These are phyloP conservation scores for Brachionus rubens DNA, from an alignment of 1,140 invertebrate genomes.

Conservation along the genomic window DNA sequence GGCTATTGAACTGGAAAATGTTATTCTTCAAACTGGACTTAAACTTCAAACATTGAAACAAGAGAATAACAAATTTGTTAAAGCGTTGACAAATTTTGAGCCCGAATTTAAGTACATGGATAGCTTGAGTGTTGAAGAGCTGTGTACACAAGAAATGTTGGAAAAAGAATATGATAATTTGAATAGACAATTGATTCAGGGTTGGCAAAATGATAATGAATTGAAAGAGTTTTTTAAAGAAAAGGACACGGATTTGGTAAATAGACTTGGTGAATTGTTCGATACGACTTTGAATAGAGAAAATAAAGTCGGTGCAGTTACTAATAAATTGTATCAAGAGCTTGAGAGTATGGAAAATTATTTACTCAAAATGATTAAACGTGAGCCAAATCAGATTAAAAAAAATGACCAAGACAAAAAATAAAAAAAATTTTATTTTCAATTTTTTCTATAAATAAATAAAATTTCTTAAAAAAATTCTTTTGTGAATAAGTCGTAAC, in stretches of 20 bases:
- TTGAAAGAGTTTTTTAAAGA: constrained; percentile 6
- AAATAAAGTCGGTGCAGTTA: constrained; percentile 9
- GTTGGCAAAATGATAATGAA: constrained; percentile 13
- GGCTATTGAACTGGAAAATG: background rate
- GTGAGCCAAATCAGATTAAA: background rate
- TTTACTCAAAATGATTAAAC: constrained; percentile 5
- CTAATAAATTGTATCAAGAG: constrained; percentile 1
- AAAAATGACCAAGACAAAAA: too few relatives aligned
- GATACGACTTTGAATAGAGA: constrained; percentile 4
- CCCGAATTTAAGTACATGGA: constrained; percentile 13
- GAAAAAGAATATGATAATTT: background rate
- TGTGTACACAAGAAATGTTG: background rate
- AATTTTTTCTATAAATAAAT: too few relatives aligned
- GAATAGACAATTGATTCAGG: background rate
- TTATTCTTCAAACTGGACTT: background rate
- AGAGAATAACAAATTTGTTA: constrained; percentile 13
- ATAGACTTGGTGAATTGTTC: background rate
- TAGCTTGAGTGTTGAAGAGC: background rate
- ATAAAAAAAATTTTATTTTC: too few relatives aligned
- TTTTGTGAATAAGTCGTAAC: too few relatives aligned
- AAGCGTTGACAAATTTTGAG: background rate
- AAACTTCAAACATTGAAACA: constrained; percentile 25
- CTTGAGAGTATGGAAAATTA: constrained; percentile 17
- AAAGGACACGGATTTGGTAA: background rate
- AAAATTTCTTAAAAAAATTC: too few relatives aligned